A percentile compares a stretch with the other conserved stretches of the same genome.
phyloP scores from a whole-genome alignment of 1,140 invertebrate species.

The Gonioctena quinquepunctata region DNA sequence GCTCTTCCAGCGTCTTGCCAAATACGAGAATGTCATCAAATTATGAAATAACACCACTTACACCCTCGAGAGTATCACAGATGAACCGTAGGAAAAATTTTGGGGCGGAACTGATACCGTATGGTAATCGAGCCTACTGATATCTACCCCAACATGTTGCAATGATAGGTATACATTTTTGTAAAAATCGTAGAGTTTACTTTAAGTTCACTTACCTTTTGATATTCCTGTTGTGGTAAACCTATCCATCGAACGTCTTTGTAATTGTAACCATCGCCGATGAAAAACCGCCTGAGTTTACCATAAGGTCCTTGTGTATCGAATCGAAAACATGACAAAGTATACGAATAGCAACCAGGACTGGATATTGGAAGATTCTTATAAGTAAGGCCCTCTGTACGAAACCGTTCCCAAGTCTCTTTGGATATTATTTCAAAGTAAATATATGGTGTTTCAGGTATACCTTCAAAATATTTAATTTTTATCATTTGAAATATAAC shows the following conservation, averaged over 20 bases:
- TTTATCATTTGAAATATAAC: too few relatives aligned
- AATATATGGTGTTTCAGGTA: conserved; percentile 37
- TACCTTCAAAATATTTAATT: conserved; percentile 3
- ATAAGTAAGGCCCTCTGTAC: conserved; percentile 48
- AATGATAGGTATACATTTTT: too few relatives aligned
- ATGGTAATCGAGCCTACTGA: too few relatives aligned
- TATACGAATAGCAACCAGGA: conserved; percentile 37
- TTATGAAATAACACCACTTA: too few relatives aligned
- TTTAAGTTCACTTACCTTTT: too few relatives aligned
- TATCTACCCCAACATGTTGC: too few relatives aligned
- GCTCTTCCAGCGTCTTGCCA: too few relatives aligned
- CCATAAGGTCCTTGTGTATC: conserved; percentile 18
- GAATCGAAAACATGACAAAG: conserved; percentile 44
- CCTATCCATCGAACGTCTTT: conserved; percentile 44
- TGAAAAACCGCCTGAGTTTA: conserved; percentile 45
- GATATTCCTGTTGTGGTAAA: conserved; percentile 36
- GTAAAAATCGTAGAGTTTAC: too few relatives aligned
- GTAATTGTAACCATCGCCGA: conserved; percentile 46
- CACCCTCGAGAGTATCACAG: too few relatives aligned
- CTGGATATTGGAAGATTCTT: conserved; percentile 38
- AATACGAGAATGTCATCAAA: too few relatives aligned
- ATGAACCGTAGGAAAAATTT: too few relatives aligned
- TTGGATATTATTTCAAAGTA: conserved; percentile 50
- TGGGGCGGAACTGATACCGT: too few relatives aligned
- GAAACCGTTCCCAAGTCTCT: conserved; percentile 42